Evolutionary conservation across 2,888 invertebrate genomes (phyloP).

Genomic region (Pachycephus smyrnensis): DNA sequence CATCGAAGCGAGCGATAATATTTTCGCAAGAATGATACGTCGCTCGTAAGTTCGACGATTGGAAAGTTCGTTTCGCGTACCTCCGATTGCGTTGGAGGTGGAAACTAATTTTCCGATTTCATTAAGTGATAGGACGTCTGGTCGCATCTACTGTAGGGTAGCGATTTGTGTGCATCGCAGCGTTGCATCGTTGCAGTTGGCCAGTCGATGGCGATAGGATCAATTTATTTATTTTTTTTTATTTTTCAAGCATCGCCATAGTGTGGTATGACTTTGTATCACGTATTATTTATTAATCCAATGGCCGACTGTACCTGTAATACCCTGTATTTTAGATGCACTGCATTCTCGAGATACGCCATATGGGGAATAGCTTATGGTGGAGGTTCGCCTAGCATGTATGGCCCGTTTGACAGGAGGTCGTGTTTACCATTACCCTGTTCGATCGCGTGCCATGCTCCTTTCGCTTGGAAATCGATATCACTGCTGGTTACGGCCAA

Average conservation of each 20-base stretch:
- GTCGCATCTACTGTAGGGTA: not conserved
- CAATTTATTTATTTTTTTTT: not conserved
- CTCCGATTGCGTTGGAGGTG: not conserved
- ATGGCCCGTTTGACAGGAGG: not conserved
- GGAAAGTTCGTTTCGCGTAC: not conserved
- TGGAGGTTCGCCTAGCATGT: not conserved
- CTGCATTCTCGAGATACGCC: no score
- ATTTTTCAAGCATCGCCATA: not conserved
- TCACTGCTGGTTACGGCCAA: constrained; percentile 50
- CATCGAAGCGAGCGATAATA: not conserved
- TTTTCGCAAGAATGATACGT: not conserved
- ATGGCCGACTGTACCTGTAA: not conserved
- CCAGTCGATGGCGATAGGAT: not conserved
- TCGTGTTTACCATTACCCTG: not conserved
- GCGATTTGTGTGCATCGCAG: not conserved
- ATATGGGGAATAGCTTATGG: no score
- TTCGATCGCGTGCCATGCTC: constrained; percentile 5
- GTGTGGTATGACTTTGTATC: not conserved
- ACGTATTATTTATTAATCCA: not conserved
- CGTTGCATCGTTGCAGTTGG: not conserved
- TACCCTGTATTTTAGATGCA: not conserved
- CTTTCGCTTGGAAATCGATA: not conserved
- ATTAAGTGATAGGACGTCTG: not conserved
- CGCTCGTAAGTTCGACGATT: not conserved
- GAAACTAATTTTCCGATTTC: not conserved